A percentile compares a stretch with the other conserved stretches of the same genome.
phyloP scores from a whole-genome alignment of 1,140 invertebrate species.

The Microplitis mediator region DNA sequence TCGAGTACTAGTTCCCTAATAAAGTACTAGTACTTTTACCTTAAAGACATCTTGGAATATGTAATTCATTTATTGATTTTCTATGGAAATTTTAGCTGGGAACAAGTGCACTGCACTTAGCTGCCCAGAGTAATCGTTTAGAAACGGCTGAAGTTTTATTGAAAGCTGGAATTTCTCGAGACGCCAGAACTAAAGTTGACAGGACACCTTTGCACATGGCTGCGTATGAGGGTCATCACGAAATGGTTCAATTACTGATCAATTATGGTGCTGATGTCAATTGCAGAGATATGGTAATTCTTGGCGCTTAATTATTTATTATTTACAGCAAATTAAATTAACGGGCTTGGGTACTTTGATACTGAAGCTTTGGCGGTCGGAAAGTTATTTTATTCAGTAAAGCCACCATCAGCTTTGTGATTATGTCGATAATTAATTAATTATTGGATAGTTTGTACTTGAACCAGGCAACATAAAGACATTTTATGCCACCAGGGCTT shows the following conservation, averaged over 20 bases:
- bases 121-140: conserved; percentile 81
- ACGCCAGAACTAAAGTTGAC: conserved; percentile 91
- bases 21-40: too few species aligned
- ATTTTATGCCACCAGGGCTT: too few species aligned
- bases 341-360: background rate
- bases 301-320: background rate
- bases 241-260: conserved; percentile 80
- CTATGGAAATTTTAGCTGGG: conserved; percentile 70
- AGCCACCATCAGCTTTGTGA: too few species aligned
- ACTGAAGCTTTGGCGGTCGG: too few species aligned
- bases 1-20: too few species aligned
- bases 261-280: conserved; percentile 78
- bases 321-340: conserved; percentile 10
- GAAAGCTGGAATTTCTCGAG: conserved; percentile 82
- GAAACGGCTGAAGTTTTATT: conserved; percentile 83
- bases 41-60: too few species aligned
- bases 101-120: conserved; percentile 86
- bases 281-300: conserved; percentile 81
- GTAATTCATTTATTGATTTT: too few species aligned
- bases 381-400: too few species aligned
- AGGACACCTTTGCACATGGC: conserved; percentile 89
- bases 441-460: too few species aligned
- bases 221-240: conserved; percentile 81
- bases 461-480: too few species aligned
- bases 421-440: too few species aligned